Percentiles rank a stretch among this genome's conserved stretches.
These are phyloP conservation scores for Andricus quercusramuli DNA, from an alignment of 2,888 invertebrate genomes.

Conservation along the genomic window DNA sequence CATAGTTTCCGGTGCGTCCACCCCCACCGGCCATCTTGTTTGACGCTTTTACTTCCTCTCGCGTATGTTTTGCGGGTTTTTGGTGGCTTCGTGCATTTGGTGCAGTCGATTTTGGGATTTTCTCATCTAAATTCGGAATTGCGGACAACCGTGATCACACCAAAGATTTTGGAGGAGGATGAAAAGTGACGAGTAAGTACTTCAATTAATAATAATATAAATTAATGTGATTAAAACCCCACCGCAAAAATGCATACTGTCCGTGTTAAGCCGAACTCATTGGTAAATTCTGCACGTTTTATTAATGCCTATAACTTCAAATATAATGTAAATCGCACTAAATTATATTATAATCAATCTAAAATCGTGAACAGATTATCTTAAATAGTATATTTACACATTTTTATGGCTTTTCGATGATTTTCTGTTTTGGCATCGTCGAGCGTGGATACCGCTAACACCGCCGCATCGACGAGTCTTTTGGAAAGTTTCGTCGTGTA, in stretches of 20 bases:
- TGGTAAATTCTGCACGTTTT: not conserved
- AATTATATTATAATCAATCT: not conserved
- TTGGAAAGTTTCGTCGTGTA: not conserved
- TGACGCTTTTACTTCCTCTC: constrained; percentile 64
- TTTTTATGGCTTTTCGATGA: not conserved
- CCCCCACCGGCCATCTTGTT: constrained; percentile 66
- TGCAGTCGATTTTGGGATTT: constrained; percentile 17
- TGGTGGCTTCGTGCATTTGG: constrained; percentile 47
- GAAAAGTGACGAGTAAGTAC: constrained; percentile 69
- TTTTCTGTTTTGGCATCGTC: not conserved
- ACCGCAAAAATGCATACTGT: not conserved
- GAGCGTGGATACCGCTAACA: not conserved
- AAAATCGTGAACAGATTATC: not conserved
- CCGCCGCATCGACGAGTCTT: not conserved
- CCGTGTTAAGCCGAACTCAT: not conserved
- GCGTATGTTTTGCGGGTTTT: constrained; percentile 56
- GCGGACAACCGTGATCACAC: not conserved
- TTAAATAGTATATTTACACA: not conserved
- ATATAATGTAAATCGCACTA: not conserved
- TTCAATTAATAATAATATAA: not conserved
- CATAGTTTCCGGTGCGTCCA: constrained; percentile 60
- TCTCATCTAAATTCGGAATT: constrained; percentile 39
- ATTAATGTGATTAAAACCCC: constrained; percentile 1
- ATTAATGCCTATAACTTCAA: not conserved
- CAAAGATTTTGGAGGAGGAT: constrained; percentile 55